These are phyloP conservation scores for Muntiacus reevesi DNA, from an alignment of 2,113 vertebrate species.

Conservation along the genomic window DNA sequence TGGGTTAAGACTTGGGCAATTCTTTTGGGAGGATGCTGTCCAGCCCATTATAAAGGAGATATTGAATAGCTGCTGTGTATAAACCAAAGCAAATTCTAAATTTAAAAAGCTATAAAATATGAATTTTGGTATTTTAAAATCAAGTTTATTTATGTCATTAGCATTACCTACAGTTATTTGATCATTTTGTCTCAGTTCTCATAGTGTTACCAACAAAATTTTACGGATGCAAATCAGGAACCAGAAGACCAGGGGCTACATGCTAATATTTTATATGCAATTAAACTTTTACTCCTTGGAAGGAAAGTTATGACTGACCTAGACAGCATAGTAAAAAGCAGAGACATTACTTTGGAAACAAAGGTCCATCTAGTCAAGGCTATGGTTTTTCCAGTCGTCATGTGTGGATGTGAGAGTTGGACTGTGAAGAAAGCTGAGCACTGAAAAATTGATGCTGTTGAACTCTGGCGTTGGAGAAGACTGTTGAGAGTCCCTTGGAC, in stretches of 20 bases:
- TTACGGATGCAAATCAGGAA: neutral
- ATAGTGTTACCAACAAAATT: neutral
- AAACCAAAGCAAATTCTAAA: neutral
- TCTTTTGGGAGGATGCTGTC: neutral
- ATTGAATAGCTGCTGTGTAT: neutral
- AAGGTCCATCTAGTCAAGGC: too few relatives aligned
- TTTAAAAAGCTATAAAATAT: neutral
- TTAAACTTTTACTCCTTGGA: neutral
- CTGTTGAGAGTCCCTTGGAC: too few relatives aligned
- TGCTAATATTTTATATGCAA: neutral
- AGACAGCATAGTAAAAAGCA: too few relatives aligned
- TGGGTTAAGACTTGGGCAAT: neutral
- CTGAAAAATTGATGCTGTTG: too few relatives aligned
- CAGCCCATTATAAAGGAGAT: neutral
- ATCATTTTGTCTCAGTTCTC: neutral
- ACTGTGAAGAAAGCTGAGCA: too few relatives aligned
- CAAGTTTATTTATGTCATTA: neutral
- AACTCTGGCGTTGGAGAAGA: too few relatives aligned
- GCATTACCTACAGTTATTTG: neutral
- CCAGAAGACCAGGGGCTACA: neutral
- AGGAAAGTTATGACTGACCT: too few relatives aligned
- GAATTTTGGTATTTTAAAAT: neutral
- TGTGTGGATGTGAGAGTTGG: too few relatives aligned
- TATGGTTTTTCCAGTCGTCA: too few relatives aligned
- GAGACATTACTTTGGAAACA: too few relatives aligned